Percentiles rank a stretch among this genome's conserved stretches.
phyloP scores from a whole-genome alignment of 2,113 vertebrate species.

The Spheniscus mendiculus region DNA sequence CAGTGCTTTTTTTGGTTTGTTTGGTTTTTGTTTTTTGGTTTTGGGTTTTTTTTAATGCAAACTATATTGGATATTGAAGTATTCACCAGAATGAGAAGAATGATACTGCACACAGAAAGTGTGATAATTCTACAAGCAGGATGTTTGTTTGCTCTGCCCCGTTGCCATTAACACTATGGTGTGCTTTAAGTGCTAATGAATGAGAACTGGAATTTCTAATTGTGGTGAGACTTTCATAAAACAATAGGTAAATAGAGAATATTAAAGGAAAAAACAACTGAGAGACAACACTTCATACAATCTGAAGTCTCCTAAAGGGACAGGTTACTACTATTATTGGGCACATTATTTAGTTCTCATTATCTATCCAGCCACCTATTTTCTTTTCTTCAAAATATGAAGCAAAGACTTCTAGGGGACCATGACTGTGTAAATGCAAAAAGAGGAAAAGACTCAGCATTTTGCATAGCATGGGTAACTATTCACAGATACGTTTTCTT shows the following conservation, averaged over 20 bases:
- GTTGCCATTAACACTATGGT: background rate
- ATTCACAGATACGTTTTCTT: background rate
- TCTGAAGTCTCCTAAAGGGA: background rate
- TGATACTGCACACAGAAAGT: background rate
- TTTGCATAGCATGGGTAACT: background rate
- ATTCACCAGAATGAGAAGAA: background rate
- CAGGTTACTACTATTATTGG: background rate
- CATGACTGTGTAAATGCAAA: background rate
- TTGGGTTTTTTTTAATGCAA: background rate
- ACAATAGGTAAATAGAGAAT: background rate
- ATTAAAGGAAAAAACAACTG: background rate
- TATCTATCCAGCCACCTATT: background rate
- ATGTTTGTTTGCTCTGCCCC: background rate
- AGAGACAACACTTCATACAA: background rate
- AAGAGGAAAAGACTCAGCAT: background rate
- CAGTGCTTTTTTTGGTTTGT: rapidly evolving
- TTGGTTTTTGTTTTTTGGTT: background rate
- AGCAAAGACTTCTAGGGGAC: background rate
- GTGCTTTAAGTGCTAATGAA: background rate
- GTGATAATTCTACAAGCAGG: background rate
- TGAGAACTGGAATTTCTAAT: background rate
- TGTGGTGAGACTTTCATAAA: background rate
- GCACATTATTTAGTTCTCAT: background rate
- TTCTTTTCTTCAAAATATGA: background rate
- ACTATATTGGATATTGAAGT: background rate